Conservation (phyloP, 2,888 invertebrate species). For the Drosophila anomalata region DNA sequence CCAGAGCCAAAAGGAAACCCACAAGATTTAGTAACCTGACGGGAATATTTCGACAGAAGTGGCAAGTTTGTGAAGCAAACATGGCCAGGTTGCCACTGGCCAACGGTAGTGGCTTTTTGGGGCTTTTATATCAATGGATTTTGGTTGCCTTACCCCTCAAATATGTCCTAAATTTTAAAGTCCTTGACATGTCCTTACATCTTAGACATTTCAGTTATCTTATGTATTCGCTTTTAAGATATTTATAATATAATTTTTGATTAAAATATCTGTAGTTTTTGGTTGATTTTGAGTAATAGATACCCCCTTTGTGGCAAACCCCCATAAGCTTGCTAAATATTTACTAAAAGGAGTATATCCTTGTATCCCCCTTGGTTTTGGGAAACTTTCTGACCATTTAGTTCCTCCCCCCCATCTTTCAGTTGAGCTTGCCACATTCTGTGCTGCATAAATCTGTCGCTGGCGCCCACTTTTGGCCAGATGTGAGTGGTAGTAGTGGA, state of each 20-base stretch:
- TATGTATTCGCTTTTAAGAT: too few species aligned
- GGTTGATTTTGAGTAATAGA: too few species aligned
- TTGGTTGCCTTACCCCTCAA: background rate
- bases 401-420: background rate
- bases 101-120: background rate
- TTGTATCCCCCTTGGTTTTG: background rate
- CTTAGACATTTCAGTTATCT: background rate
- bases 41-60: slow-evolving; percentile 36
- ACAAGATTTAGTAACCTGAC: slow-evolving; percentile 25
- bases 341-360: background rate
- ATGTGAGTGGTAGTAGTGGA: slow-evolving; percentile 36
- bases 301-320: too few species aligned
- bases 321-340: background rate
- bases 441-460: slow-evolving; percentile 62
- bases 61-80: slow-evolving; percentile 14
- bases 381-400: background rate
- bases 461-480: slow-evolving; percentile 59
- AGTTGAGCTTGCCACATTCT: background rate
- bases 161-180: background rate
- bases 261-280: too few species aligned
- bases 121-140: background rate
- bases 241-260: too few species aligned
- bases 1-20: slow-evolving; percentile 25
- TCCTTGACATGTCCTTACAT: background rate
- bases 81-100: background rate